Evolutionary conservation across 2,113 vertebrate species (phyloP).

Genomic region (Muscicapa adusta): DNA sequence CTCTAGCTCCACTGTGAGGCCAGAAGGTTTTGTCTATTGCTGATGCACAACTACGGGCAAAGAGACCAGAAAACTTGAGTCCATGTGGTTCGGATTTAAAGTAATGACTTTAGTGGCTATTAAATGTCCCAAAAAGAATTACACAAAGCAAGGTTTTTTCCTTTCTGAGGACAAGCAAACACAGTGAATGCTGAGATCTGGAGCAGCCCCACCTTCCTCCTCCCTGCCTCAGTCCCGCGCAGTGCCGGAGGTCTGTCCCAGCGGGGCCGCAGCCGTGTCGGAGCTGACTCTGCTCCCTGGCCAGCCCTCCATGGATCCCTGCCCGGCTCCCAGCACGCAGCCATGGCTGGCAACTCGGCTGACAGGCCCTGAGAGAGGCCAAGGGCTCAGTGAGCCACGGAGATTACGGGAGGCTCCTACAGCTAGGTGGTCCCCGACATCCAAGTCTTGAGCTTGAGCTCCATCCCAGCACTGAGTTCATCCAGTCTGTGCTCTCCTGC

Average conservation of each 20-base stretch:
- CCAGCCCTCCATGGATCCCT: not conserved
- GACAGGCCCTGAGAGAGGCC: not conserved
- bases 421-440: not conserved
- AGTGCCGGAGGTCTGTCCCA: not conserved
- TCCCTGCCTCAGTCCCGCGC: not conserved
- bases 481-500: not conserved
- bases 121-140: not conserved
- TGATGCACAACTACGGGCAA: not conserved
- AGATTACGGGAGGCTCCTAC: not conserved
- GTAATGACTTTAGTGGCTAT: not conserved
- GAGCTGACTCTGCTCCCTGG: not conserved
- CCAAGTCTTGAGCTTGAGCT: not conserved
- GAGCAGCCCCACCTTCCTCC: not conserved
- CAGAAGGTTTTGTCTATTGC: not conserved
- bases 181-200: not conserved
- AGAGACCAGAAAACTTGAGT: not conserved
- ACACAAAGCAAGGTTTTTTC: not conserved
- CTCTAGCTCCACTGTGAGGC: not conserved
- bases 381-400: fast-evolving
- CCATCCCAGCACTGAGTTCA: fast-evolving
- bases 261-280: not conserved
- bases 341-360: not conserved
- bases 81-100: not conserved
- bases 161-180: not conserved
- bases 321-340: not conserved